Evolutionary conservation across 2,888 invertebrate genomes (phyloP), one percentile per base, ranked within the genome.

Genomic region (Nomada ferruginata): DNA sequence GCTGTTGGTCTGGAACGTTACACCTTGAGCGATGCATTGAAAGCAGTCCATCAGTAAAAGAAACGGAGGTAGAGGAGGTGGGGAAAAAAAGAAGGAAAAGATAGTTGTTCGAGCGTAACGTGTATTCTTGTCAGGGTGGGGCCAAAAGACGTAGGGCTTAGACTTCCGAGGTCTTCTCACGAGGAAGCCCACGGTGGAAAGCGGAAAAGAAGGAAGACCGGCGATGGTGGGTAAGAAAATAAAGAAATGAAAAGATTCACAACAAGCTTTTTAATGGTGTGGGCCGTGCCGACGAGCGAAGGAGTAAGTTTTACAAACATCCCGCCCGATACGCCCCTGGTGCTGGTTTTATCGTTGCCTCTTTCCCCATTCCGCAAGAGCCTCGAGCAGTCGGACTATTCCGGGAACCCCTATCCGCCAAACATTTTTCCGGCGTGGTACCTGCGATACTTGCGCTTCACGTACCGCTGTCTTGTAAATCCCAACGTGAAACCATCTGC

Each of bases 21-120:
- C 72, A 80, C 71, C 65, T 61, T 26, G 60, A 71, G 65, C 65
- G 65, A 29, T 55, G 65, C 80, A 53, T 61, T 74, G 70, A 80
- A 70, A 75, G 71, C 65, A 70, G 74, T 44, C 55, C 57, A 53
- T 15, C 69, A 55, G 59, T 36, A 59, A 55, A 57, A 50, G 42
- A 47, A 60, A 44, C 57, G 42, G 44, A 29, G 47, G 78, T 70
- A 53, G 70, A 23, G 60, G 68, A 47, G 57, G 57, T 42, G 15
- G 20, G 50, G 29, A 57, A 52, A 66, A 63, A 42, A 63, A 57
- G 76, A 52, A 73, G 72, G 52, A 63, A 76, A 64, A 77, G 82
- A 77, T 85, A 89, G 87, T 90, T 88, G 89, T 89, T 91, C 89
- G 85, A 90, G 91, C 90, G 91, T 91, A 90, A 91, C 88, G 87